Evolutionary conservation across 2,797 vertebrate species (phyloP).

Genomic region (Agapornis canus): DNA sequence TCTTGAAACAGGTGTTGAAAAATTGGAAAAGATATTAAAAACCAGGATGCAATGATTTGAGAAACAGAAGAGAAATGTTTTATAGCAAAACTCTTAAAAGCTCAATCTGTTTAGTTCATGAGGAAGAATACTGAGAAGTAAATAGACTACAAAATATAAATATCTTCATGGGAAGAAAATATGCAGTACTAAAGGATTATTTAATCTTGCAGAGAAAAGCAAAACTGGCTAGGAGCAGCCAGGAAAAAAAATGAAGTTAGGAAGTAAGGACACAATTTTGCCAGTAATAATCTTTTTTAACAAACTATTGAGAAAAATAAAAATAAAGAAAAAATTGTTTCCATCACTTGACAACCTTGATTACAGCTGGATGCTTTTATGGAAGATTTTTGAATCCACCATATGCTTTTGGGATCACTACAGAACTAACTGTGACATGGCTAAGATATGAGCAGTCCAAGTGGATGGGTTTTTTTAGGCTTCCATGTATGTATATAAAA

Average conservation of each 20-base stretch:
- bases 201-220: constrained; percentile 12
- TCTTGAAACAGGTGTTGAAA: constrained; percentile 7
- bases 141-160: constrained; percentile 14
- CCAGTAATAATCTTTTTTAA: neutral
- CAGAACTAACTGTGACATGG: neutral
- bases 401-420: neutral
- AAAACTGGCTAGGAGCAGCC: neutral
- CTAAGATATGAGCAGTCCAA: neutral
- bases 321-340: neutral
- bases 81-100: constrained; percentile 15
- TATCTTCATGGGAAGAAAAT: neutral
- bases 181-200: constrained; percentile 1
- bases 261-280: neutral
- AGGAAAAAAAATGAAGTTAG: neutral
- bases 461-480: neutral
- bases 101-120: constrained; percentile 36
- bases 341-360: neutral
- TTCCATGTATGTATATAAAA: neutral
- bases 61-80: constrained; percentile 17
- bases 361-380: neutral
- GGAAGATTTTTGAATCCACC: neutral
- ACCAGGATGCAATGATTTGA: neutral
- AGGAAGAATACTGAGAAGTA: constrained; percentile 30
- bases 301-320: neutral
- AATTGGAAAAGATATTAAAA: neutral